Percentiles rank a stretch among this genome's conserved stretches.
phyloP scores from a whole-genome alignment of 2,888 invertebrate species.

The Pristionchus japonicus region DNA sequence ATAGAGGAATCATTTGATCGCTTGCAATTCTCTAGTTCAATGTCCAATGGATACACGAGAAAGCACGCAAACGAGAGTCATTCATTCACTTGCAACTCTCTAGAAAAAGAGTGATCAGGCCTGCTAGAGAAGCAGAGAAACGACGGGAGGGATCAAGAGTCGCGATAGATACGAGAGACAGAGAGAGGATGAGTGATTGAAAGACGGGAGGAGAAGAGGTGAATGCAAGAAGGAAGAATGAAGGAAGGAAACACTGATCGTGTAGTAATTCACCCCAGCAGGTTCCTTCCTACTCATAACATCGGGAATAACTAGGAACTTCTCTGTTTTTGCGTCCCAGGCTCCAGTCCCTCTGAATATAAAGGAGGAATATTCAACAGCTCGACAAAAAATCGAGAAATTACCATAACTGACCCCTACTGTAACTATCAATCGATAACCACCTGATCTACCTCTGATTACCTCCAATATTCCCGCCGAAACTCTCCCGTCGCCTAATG shows the following conservation, averaged over 20 bases:
- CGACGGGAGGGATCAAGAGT: not conserved
- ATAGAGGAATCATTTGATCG: too few species aligned
- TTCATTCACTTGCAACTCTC: not conserved
- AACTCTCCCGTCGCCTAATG: not conserved
- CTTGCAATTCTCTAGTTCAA: too few species aligned
- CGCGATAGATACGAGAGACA: not conserved
- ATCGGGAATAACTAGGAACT: not conserved
- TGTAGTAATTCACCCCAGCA: slow-evolving; percentile 34
- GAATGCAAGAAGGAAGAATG: not conserved
- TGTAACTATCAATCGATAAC: not conserved
- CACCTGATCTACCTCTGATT: not conserved
- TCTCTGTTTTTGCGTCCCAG: not conserved
- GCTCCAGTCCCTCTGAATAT: too few species aligned
- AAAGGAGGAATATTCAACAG: too few species aligned
- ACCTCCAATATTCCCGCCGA: not conserved
- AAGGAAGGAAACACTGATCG: not conserved
- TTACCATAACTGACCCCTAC: not conserved
- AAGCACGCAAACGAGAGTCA: not conserved
- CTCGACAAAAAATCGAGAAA: too few species aligned
- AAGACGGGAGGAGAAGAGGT: not conserved
- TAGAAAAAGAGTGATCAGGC: not conserved
- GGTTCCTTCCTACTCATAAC: not conserved
- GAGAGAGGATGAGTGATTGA: slow-evolving; percentile 4
- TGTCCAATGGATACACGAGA: too few species aligned
- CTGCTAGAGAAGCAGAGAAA: slow-evolving; percentile 9